phyloP scores from a whole-genome alignment of 2,797 vertebrate species.

The Menidia menidia region DNA sequence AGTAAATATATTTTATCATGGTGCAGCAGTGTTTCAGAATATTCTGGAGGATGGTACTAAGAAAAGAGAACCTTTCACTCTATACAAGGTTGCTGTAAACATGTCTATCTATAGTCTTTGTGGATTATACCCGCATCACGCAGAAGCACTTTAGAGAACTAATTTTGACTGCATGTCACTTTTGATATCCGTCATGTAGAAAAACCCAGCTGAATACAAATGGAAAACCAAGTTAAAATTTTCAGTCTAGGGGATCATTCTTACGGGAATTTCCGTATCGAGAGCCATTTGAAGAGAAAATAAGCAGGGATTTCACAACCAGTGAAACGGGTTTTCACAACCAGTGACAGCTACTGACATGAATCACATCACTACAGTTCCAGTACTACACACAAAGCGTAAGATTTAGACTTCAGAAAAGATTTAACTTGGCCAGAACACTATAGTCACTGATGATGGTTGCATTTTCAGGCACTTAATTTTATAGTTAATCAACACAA shows the following conservation, averaged over 20 bases:
- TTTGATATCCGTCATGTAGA: neutral
- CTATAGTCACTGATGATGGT: no score
- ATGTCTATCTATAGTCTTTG: neutral
- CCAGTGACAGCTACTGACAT: no score
- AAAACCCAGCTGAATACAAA: neutral
- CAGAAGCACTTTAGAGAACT: neutral
- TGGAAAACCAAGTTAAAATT: neutral
- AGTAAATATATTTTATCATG: neutral
- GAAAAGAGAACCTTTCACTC: neutral
- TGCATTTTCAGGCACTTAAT: no score
- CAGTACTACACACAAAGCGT: no score
- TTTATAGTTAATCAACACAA: no score
- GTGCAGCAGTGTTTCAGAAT: neutral
- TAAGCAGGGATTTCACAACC: no score
- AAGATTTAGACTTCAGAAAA: no score
- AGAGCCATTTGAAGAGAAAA: neutral
- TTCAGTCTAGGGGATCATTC: neutral
- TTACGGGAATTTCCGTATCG: neutral
- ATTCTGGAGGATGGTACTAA: neutral
- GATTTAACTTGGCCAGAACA: no score
- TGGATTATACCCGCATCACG: neutral
- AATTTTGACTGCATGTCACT: neutral
- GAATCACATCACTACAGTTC: no score
- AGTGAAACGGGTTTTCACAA: no score
- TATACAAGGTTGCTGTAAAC: neutral